Conservation (phyloP, 2,888 invertebrate species). For the Athripsodes cinereus region DNA sequence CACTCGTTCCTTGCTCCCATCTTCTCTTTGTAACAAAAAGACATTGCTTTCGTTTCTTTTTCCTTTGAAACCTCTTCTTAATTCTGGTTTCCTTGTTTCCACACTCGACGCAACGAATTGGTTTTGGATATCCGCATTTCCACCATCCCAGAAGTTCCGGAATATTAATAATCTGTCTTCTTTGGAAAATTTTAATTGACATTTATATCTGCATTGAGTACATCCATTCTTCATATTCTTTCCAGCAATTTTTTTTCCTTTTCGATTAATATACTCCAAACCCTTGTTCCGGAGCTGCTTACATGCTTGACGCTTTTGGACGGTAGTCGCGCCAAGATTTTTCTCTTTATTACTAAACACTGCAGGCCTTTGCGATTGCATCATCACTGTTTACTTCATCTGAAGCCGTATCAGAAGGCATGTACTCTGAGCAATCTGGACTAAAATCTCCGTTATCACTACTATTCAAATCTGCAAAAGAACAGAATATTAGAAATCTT, state of each 20-base stretch:
- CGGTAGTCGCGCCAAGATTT: background rate
- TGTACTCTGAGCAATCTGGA: slow-evolving; percentile 3
- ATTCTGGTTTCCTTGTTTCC: background rate
- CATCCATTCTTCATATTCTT: background rate
- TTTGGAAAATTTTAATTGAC: background rate
- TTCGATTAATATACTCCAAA: background rate
- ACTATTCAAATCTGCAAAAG: slow-evolving; percentile 2
- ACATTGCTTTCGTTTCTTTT: background rate
- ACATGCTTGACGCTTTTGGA: background rate
- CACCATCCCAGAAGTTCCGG: background rate
- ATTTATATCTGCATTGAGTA: background rate
- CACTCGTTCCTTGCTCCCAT: background rate
- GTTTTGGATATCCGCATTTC: background rate
- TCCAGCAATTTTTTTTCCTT: background rate
- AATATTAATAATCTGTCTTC: background rate
- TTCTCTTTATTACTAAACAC: background rate
- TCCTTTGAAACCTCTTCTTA: background rate
- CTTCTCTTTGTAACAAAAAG: background rate
- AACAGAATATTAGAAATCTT: background rate
- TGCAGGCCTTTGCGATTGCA: too few species aligned
- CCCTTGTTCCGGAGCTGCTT: background rate
- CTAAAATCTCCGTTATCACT: slow-evolving; percentile 4
- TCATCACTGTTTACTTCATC: background rate
- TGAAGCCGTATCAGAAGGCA: slow-evolving; percentile 5
- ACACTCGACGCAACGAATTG: background rate